Evolutionary conservation across 2,888 invertebrate species (phyloP).

Genomic region (Pardosa pseudoannulata): DNA sequence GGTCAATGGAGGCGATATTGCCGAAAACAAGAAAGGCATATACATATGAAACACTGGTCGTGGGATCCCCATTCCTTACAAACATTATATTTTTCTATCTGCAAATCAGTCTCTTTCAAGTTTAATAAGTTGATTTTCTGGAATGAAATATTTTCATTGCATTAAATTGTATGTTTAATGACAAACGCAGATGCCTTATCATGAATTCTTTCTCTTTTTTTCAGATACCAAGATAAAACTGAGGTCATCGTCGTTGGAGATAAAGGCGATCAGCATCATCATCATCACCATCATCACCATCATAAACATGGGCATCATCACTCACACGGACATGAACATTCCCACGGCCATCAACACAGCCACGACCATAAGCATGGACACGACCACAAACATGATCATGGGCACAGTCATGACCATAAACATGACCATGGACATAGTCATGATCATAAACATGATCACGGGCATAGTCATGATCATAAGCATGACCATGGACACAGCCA

Average conservation of each 20-base stretch:
- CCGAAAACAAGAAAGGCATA: too few relatives aligned
- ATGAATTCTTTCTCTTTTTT: constrained; percentile 1
- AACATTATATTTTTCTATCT: too few relatives aligned
- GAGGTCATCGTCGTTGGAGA: constrained; percentile 38
- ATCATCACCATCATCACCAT: constrained; percentile 46
- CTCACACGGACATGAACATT: constrained; percentile 22
- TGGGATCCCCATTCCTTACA: too few relatives aligned
- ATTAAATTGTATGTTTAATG: too few relatives aligned
- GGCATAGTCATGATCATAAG: constrained; percentile 29
- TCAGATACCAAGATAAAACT: constrained; percentile 36
- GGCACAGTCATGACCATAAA: background rate
- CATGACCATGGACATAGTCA: constrained; percentile 11
- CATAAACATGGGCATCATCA: constrained; percentile 22
- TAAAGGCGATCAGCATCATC: constrained; percentile 33
- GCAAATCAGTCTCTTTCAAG: too few relatives aligned
- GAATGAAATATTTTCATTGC: too few relatives aligned
- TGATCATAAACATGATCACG: constrained; percentile 8
- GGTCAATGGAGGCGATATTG: too few relatives aligned
- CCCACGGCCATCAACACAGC: constrained; percentile 1
- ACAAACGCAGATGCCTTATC: too few relatives aligned
- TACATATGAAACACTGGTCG: too few relatives aligned
- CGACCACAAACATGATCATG: constrained; percentile 7
- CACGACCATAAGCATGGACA: background rate
- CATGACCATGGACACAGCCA: constrained; percentile 19
- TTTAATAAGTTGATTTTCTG: too few relatives aligned